Conservation (phyloP, 2,888 invertebrate genomes). For the Euzetes globulus region DNA sequence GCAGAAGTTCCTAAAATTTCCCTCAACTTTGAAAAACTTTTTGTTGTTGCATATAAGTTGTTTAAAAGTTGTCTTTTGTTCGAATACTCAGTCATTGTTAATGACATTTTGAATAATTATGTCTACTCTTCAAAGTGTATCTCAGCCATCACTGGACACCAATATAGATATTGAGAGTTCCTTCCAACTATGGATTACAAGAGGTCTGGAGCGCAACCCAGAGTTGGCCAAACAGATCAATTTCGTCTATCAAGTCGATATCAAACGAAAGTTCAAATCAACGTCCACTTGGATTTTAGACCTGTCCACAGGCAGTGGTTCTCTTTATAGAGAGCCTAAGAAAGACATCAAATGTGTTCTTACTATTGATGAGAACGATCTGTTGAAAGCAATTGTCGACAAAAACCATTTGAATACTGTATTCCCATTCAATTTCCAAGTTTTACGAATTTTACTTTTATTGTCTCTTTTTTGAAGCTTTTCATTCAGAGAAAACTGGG, state of each 20-base stretch:
- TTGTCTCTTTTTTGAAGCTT: background rate
- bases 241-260: slow-evolving; percentile 3
- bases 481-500: background rate
- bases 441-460: background rate
- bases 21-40: background rate
- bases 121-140: background rate
- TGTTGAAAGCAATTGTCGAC: background rate
- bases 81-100: background rate
- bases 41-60: no score
- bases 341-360: background rate
- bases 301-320: background rate
- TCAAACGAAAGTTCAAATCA: background rate
- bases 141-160: background rate
- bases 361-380: background rate
- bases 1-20: background rate
- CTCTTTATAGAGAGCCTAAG: background rate
- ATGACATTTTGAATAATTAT: background rate
- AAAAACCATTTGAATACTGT: background rate
- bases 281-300: background rate
- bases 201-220: background rate
- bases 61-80: background rate
- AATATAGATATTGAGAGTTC: background rate
- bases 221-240: slow-evolving; percentile 13
- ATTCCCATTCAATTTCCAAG: no score
- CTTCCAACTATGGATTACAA: background rate